Evolutionary conservation across 2,113 vertebrate genomes (phyloP).

Genomic region (Ochotona curzoniae): DNA sequence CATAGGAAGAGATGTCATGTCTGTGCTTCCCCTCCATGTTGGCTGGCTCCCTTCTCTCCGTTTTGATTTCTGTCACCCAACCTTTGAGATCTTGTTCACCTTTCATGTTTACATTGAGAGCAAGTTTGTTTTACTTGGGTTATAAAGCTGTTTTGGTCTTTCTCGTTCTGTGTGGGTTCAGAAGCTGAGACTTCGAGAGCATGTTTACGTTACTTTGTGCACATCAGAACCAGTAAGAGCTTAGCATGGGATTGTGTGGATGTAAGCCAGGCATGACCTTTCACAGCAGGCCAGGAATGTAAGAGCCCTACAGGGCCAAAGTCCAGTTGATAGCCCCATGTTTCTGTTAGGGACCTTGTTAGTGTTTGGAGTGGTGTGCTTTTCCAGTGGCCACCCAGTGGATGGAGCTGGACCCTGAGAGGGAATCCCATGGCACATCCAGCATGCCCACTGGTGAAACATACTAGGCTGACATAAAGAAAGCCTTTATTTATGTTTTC

Average conservation of each 20-base stretch:
- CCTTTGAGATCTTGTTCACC: not conserved
- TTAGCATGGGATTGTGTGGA: not conserved
- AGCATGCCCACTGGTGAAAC: not conserved
- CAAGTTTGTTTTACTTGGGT: not conserved
- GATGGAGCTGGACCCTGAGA: not conserved
- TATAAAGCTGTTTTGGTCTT: constrained; percentile 23
- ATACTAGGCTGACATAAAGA: not conserved
- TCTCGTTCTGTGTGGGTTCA: constrained; percentile 21
- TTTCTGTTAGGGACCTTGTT: not conserved
- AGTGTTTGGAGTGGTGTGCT: not conserved
- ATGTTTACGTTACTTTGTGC: not conserved
- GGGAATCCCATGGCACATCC: not conserved
- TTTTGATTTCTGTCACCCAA: not conserved
- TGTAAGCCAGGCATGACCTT: not conserved
- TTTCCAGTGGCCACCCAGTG: not conserved
- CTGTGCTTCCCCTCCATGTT: not conserved
- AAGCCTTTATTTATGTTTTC: not conserved
- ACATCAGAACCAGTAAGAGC: not conserved
- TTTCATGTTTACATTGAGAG: constrained; percentile 9
- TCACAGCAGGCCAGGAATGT: not conserved
- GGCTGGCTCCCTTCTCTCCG: not conserved
- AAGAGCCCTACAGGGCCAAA: not conserved
- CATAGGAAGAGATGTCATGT: not conserved
- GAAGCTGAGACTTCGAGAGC: constrained; percentile 26
- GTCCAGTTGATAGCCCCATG: not conserved